phyloP scores from a whole-genome alignment of 2,797 vertebrate genomes.

The Danionella dracula region DNA sequence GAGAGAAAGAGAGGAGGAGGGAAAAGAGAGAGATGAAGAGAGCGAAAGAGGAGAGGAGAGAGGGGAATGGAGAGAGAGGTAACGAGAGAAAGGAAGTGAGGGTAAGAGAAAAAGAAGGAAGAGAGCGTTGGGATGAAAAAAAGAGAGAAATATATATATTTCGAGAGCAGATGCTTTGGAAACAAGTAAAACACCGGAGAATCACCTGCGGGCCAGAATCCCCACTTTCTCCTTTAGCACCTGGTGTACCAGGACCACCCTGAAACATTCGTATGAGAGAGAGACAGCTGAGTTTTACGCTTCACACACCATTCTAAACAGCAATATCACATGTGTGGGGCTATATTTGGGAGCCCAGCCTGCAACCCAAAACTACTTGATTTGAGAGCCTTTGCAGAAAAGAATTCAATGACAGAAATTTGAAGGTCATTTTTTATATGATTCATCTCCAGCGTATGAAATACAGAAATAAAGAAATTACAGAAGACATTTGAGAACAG shows the following conservation, averaged over 20 bases:
- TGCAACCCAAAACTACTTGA: constrained; percentile 8
- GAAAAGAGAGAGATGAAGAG: too few relatives aligned
- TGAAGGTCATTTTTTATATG: background rate
- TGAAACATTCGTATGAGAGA: constrained; percentile 42
- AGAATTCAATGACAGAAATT: background rate
- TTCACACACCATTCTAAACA: constrained; percentile 7
- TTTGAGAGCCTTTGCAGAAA: background rate
- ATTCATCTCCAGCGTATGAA: background rate
- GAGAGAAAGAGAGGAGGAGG: too few relatives aligned
- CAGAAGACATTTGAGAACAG: background rate
- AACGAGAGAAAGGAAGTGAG: too few relatives aligned
- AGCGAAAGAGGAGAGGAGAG: too few relatives aligned
- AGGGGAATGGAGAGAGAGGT: too few relatives aligned
- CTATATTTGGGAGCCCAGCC: background rate
- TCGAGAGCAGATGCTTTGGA: too few relatives aligned
- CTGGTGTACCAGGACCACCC: constrained; percentile 83
- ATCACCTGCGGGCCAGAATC: constrained; percentile 88
- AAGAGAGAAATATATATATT: too few relatives aligned
- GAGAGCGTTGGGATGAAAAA: too few relatives aligned
- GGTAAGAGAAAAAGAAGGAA: too few relatives aligned
- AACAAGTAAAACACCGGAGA: too few relatives aligned
- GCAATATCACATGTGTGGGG: background rate
- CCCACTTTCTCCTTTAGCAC: constrained; percentile 88
- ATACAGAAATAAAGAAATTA: background rate
- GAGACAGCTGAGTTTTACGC: background rate